Evolutionary conservation across 1,140 invertebrate genomes (phyloP).

Genomic region (Drosophila mauritiana): DNA sequence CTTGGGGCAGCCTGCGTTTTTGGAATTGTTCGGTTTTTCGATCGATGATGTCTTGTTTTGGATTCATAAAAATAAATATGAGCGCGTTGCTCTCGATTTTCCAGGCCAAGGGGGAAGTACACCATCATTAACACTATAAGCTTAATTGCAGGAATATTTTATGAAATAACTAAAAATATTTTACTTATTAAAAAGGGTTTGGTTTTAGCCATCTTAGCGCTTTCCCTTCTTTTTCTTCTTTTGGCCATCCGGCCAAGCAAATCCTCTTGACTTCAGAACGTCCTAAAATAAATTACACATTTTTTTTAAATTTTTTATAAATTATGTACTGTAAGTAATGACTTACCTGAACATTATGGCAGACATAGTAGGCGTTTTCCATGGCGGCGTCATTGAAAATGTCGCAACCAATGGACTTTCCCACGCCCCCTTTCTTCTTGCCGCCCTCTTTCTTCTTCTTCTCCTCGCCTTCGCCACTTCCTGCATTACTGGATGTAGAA

Average conservation of each 20-base stretch:
- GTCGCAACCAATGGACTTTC: constrained; percentile 89
- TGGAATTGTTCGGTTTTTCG: constrained; percentile 16
- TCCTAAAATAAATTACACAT: constrained; percentile 44
- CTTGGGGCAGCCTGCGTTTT: constrained; percentile 20
- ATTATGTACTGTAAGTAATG: too few species aligned
- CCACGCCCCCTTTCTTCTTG: constrained; percentile 87
- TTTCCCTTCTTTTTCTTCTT: constrained; percentile 91
- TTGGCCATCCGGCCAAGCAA: constrained; percentile 92
- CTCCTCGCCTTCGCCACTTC: constrained; percentile 82
- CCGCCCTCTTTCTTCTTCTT: constrained; percentile 85
- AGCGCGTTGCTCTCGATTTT: not conserved
- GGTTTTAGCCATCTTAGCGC: constrained; percentile 23
- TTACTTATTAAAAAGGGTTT: too few species aligned
- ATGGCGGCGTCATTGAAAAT: constrained; percentile 94
- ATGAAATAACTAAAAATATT: too few species aligned
- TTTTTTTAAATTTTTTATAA: not conserved
- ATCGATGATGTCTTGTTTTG: constrained; percentile 43
- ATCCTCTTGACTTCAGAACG: constrained; percentile 89
- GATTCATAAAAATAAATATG: constrained; percentile 5
- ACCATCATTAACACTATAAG: not conserved
- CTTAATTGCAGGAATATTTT: too few species aligned
- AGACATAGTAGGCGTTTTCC: constrained; percentile 95
- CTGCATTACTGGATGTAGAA: constrained; percentile 84
- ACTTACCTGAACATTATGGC: constrained; percentile 93
- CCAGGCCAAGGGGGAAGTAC: not conserved